A percentile compares a stretch with the other conserved stretches of the same genome.
Evolutionary conservation across 2,797 vertebrate species (phyloP).

Genomic region (Sebastes steindachneri): DNA sequence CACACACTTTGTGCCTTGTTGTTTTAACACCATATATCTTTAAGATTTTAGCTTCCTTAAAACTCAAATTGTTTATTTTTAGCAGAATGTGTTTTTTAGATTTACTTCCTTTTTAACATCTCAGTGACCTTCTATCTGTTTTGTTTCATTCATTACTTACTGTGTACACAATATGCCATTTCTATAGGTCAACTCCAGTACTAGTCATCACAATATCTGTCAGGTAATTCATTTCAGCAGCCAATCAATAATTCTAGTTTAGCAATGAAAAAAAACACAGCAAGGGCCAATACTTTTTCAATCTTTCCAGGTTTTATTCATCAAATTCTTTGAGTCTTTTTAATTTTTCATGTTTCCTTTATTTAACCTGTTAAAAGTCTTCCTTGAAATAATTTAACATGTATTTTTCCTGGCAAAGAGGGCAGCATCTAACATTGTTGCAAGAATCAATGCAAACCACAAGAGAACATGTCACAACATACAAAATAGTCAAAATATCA

Average conservation of each 20-base stretch:
- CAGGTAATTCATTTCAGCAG: slow-evolving; percentile 53
- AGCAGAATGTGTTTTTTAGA: not conserved
- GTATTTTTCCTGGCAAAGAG: not conserved
- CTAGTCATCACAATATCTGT: slow-evolving; percentile 43
- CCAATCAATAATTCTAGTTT: slow-evolving; percentile 61
- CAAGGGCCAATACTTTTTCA: not conserved
- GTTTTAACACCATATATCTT: slow-evolving; percentile 19
- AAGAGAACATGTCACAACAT: not conserved
- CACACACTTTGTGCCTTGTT: slow-evolving; percentile 23
- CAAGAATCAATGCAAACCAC: not conserved
- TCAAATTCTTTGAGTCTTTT: not conserved
- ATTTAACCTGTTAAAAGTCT: not conserved
- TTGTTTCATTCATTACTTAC: slow-evolving; percentile 37
- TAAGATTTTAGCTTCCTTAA: not conserved
- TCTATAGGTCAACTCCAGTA: slow-evolving; percentile 43
- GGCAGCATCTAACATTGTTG: not conserved
- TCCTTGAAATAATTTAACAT: not conserved
- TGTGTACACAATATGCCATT: slow-evolving; percentile 27
- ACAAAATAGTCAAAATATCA: not conserved
- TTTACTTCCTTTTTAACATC: not conserved
- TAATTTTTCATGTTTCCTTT: not conserved
- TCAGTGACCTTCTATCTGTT: slow-evolving; percentile 22
- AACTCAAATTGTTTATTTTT: slow-evolving; percentile 7
- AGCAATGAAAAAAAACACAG: slow-evolving; percentile 3
- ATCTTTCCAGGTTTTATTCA: not conserved